phyloP scores from a whole-genome alignment of 2,797 vertebrate genomes.

The Xenops minutus region DNA sequence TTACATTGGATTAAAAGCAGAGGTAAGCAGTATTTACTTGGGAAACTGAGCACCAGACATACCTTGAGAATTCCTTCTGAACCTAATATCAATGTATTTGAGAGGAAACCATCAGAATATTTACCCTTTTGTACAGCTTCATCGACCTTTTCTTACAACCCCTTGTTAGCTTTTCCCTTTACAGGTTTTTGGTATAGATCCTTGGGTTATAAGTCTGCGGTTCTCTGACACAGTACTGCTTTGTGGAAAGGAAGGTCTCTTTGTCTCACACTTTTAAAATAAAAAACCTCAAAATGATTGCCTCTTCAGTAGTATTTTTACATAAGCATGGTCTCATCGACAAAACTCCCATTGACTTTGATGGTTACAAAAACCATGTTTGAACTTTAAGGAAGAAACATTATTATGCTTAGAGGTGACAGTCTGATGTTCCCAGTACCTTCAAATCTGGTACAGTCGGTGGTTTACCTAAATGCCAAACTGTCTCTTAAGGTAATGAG shows the following conservation, averaged over 20 bases:
- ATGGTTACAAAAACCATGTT: neutral
- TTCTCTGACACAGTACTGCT: constrained; percentile 10
- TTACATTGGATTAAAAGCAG: constrained; percentile 6
- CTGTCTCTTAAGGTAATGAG: neutral
- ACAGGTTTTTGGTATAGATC: constrained; percentile 45
- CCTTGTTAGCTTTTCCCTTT: constrained; percentile 51
- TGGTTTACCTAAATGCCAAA: neutral
- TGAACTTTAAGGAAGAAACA: neutral
- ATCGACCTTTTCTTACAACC: constrained; percentile 44
- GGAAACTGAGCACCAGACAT: neutral
- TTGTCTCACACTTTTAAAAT: constrained; percentile 11
- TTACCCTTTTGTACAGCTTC: constrained; percentile 44
- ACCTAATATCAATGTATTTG: constrained; percentile 35
- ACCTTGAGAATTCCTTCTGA: constrained; percentile 47
- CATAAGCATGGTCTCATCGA: neutral
- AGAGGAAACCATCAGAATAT: constrained; percentile 55
- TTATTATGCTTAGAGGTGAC: neutral
- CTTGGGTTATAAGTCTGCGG: neutral
- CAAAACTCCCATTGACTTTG: neutral
- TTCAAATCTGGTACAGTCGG: neutral
- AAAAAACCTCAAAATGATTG: neutral
- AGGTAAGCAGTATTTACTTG: constrained; percentile 33
- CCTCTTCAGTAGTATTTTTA: neutral
- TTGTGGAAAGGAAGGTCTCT: constrained; percentile 3
- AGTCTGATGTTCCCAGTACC: neutral